Evolutionary conservation across 2,113 vertebrate species (phyloP).

Genomic region (Tinamus guttatus): DNA sequence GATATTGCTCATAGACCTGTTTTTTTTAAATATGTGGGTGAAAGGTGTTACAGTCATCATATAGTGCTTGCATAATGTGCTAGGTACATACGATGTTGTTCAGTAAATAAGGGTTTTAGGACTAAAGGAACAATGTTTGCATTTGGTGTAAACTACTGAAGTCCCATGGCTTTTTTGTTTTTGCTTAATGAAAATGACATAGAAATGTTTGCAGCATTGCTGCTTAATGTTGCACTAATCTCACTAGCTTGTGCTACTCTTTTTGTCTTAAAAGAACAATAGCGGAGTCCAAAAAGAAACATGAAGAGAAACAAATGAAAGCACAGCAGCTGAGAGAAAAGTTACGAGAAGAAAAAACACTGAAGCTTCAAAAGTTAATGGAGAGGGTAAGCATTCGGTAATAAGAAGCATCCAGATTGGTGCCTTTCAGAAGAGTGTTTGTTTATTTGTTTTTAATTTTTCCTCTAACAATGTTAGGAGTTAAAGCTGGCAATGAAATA

Average conservation of each 20-base stretch:
- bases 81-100: fast-evolving
- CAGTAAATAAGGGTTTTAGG: background rate
- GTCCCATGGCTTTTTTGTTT: background rate
- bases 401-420: background rate
- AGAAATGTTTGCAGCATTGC: background rate
- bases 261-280: conserved; percentile 88
- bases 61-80: background rate
- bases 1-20: background rate
- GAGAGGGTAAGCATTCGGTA: conserved; percentile 87
- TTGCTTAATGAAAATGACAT: background rate
- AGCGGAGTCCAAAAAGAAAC: conserved; percentile 99
- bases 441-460: background rate
- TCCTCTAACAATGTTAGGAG: background rate
- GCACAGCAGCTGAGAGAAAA: conserved; percentile 97
- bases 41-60: background rate
- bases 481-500: background rate
- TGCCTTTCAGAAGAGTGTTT: background rate
- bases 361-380: conserved; percentile 97
- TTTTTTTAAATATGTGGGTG: background rate
- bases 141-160: background rate
- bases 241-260: conserved; percentile 31
- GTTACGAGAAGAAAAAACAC: conserved; percentile 94
- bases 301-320: conserved; percentile 99
- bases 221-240: conserved; percentile 1
- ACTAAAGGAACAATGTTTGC: background rate